Evolutionary conservation across 2,113 vertebrate species (phyloP), one percentile per base, ranked within the genome.

Genomic region (Melanostigma gelatinosum): DNA sequence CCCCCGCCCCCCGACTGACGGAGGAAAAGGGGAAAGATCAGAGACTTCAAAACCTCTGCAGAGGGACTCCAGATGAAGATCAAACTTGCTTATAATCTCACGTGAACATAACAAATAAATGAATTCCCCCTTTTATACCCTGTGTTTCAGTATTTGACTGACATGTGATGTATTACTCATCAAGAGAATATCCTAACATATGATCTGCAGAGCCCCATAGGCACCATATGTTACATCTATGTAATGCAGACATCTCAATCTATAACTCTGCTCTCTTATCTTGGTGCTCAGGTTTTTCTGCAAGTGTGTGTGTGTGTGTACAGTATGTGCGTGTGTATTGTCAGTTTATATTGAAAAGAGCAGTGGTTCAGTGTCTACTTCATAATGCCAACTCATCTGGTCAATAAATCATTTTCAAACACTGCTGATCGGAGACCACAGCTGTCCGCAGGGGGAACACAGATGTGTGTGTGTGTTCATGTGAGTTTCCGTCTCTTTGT

Each of bases 371-470:
- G 67, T 63, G 36, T 67, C 44, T 36, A 67, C 48, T 79, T 75
- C 66, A 79, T 79, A 50, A 72, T 55, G 24, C 55, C 75, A 52
- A 38, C 75, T 36, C 24, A 40, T 65, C 64, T 75, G 6, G 82
- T 87, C 82, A 75, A 85, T 87, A 82, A 79, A 82, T 87, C 61
- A 79, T 82, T 79, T 84, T 75, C 60, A 48, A 63, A 63, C 42
- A 20, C 36, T 4, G 44, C 73, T 54, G 64, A 77, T 84, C 6
- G 0, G 44, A 76, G 65, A 70, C 54, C 85, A 69, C 55, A 69
- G 48, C 55, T 32, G 24, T 72, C 60, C 42, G 16, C 11, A 2
- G 40, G 75, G 62, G 64, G 36, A 27, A 44, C 54, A 34, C 42
- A 60, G 3, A 1, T 58, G 36, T 57, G 16, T 3, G 57, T 46